These are phyloP conservation scores for Lutjanus argentimaculatus DNA, from an alignment of 2,797 vertebrate genomes.

Conservation along the genomic window DNA sequence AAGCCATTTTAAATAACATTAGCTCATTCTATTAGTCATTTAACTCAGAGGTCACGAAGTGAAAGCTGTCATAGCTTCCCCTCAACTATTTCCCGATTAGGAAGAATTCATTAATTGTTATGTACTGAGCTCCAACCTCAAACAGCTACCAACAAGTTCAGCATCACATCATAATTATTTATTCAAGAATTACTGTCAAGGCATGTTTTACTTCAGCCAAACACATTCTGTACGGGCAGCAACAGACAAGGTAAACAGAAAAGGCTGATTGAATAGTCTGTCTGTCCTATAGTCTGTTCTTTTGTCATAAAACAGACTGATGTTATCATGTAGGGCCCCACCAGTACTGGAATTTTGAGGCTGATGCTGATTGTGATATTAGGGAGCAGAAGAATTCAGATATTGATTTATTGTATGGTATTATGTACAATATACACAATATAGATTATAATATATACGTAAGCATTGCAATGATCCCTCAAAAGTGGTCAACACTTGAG, in stretches of 20 bases:
- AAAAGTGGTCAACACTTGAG: too few species aligned
- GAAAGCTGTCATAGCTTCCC: constrained; percentile 40
- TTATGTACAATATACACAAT: too few species aligned
- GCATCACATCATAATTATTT: constrained; percentile 42
- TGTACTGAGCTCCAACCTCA: constrained; percentile 32
- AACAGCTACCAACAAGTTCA: constrained; percentile 38
- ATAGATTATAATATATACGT: too few species aligned
- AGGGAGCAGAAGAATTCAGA: too few species aligned
- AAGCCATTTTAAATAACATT: constrained; percentile 18
- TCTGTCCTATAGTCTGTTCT: neutral
- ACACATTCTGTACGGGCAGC: constrained; percentile 9
- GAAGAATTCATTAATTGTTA: constrained; percentile 40
- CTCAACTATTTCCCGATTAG: constrained; percentile 36
- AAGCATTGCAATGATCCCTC: too few species aligned
- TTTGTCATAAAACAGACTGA: neutral
- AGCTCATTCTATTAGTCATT: constrained; percentile 27
- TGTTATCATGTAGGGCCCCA: neutral
- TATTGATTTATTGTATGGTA: too few species aligned
- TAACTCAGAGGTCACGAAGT: constrained; percentile 38
- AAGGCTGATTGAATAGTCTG: neutral
- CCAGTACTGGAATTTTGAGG: too few species aligned
- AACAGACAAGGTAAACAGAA: constrained; percentile 3
- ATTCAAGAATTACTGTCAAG: constrained; percentile 28
- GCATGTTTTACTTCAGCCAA: constrained; percentile 24
- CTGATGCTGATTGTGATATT: too few species aligned